A percentile compares a stretch with the other conserved stretches of the same genome.
These are phyloP conservation scores for Leptopterna dolabrata DNA, from an alignment of 2,888 invertebrate genomes.

Conservation along the genomic window DNA sequence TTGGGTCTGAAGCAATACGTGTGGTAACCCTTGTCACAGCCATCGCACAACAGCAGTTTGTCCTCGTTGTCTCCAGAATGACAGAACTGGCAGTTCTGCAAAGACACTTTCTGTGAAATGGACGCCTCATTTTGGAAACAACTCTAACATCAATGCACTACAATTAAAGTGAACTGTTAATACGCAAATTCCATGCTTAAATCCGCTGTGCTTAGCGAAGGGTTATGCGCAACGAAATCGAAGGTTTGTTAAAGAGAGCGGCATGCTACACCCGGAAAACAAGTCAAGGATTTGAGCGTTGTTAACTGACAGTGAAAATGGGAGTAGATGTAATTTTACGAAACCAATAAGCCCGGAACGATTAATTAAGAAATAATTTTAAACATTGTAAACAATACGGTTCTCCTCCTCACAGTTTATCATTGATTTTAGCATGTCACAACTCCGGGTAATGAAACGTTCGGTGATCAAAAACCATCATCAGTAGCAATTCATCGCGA, in stretches of 20 bases:
- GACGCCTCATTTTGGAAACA: background rate
- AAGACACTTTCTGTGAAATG: background rate
- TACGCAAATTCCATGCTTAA: background rate
- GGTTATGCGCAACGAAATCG: background rate
- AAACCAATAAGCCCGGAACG: too few relatives aligned
- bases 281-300: too few relatives aligned
- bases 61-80: constrained; percentile 96
- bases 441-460: too few relatives aligned
- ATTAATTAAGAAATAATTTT: too few relatives aligned
- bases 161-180: background rate
- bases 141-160: background rate
- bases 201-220: background rate
- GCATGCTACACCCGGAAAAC: background rate
- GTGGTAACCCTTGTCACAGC: constrained; percentile 98
- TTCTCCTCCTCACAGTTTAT: too few relatives aligned
- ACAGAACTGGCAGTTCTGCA: constrained; percentile 97
- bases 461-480: too few relatives aligned
- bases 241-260: background rate
- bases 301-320: too few relatives aligned
- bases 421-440: too few relatives aligned
- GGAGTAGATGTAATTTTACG: too few relatives aligned
- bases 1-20: constrained; percentile 98
- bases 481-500: too few relatives aligned
- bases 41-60: constrained; percentile 93
- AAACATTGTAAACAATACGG: too few relatives aligned